phyloP scores from a whole-genome alignment of 2,888 invertebrate species.

The Tachina lurida region DNA sequence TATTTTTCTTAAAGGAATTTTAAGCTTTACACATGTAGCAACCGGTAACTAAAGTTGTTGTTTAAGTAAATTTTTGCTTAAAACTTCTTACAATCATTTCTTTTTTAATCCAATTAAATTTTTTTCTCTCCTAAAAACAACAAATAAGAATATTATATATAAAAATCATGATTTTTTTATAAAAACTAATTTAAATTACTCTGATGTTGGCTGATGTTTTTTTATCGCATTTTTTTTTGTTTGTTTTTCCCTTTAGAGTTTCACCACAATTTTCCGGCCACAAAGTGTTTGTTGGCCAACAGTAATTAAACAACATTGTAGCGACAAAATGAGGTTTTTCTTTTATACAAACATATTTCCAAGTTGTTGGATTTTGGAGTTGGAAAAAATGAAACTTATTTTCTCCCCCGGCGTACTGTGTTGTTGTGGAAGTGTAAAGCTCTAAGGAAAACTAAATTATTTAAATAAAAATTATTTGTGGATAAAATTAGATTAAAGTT shows the following conservation, averaged over 20 bases:
- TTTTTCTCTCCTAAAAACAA: not conserved
- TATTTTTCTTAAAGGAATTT: too few relatives aligned
- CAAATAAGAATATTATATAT: not conserved
- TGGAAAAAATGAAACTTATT: not conserved
- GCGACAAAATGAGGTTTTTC: constrained; percentile 67
- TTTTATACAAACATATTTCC: constrained; percentile 49
- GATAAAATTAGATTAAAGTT: constrained; percentile 55
- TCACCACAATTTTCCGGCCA: constrained; percentile 64
- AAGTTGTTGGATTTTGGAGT: constrained; percentile 56
- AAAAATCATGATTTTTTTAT: constrained; percentile 57
- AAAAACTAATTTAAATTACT: constrained; percentile 67
- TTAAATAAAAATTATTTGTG: constrained; percentile 39
- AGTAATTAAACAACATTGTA: constrained; percentile 70
- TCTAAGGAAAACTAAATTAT: constrained; percentile 14
- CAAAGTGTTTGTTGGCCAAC: constrained; percentile 68
- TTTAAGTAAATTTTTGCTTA: not conserved
- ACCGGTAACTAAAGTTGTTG: too few relatives aligned
- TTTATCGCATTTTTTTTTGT: constrained; percentile 28
- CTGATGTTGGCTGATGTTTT: constrained; percentile 41
- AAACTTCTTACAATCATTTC: not conserved
- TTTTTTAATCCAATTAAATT: constrained; percentile 35
- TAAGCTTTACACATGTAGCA: too few relatives aligned
- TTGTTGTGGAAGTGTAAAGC: constrained; percentile 8
- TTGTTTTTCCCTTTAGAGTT: constrained; percentile 21
- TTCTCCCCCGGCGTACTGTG: constrained; percentile 14